Base-by-base conservation (phyloP, 2,797 vertebrate species). In the Sparus aurata region DNA sequence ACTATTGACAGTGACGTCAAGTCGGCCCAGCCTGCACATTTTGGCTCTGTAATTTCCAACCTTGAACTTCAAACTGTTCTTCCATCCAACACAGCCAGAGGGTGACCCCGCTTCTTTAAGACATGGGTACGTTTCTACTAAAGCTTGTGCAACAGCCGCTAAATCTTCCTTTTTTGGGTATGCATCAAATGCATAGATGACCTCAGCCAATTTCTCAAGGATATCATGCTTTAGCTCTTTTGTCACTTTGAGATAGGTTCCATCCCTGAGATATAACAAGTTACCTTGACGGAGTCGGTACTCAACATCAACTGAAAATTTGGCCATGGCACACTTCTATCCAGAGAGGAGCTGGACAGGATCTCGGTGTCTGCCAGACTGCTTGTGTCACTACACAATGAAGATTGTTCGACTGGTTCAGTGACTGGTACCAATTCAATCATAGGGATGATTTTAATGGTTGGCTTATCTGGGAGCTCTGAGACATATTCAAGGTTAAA, bases 171-270 rank as follows among this genome's bases (percentile, higher is more conserved):
- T 45, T 1, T 2, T 1, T 45, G 43, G 13, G 4, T 45, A 41
- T 41, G 38, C 38, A 7, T 7, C 10, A 41, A 41, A 41, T 20
- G 25, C n/a, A 79, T 75, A 82, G 0, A 89, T 83, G 5, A 15
- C 12, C 65, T 83, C 73, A 20, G 71, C 69, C 46, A 82, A 15
- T 50, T 71, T 91, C 27, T 87, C 38, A 0, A 88, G 63, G 15
- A 87, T 85, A 27, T 27, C 27, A 4, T 85, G 77, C 22, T 87
- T 92, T 1, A 86, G n/a, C 3, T 90, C 77, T 73, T 87, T 87
- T 13, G 74, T 50, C 20, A 86, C 69, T 43, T 86, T 84, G 1
- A 87, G 77, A 53, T 8, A 34, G 1, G 71, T 59, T 67, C 1
- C 62, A 74, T 90, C 78, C 50, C 10, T 80, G 10, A 83, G 27